Conservation (phyloP, 2,888 invertebrate genomes). For the Agrilus cyanescens region DNA sequence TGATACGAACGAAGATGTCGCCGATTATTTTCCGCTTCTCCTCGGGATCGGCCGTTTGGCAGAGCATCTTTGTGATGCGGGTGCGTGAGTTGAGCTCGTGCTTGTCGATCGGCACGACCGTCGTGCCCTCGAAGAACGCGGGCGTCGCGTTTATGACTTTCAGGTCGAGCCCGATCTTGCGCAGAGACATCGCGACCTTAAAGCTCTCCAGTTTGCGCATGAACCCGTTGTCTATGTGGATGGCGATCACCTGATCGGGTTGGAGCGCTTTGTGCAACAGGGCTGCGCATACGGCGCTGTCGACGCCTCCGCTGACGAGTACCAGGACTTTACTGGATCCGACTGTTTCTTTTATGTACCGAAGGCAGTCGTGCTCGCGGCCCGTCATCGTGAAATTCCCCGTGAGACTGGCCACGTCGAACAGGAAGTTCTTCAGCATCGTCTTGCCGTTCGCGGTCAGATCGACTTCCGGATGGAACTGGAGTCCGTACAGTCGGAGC, state of each 20-base stretch:
- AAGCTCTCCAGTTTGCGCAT: slow-evolving; percentile 94
- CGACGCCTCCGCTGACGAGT: slow-evolving; percentile 94
- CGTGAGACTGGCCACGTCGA: slow-evolving; percentile 76
- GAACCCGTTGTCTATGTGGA: slow-evolving; percentile 98
- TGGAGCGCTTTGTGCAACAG: slow-evolving; percentile 80
- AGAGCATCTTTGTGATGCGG: slow-evolving; percentile 69
- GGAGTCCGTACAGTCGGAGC: slow-evolving; percentile 84
- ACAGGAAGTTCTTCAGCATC: slow-evolving; percentile 92
- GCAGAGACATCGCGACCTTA: slow-evolving; percentile 73
- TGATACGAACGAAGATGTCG: slow-evolving; percentile 92
- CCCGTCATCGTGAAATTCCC: slow-evolving; percentile 81
- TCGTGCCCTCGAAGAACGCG: slow-evolving; percentile 69
- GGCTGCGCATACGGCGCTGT: slow-evolving; percentile 99
- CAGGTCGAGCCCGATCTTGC: slow-evolving; percentile 65
- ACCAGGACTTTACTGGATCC: slow-evolving; percentile 84
- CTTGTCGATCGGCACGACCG: slow-evolving; percentile 53
- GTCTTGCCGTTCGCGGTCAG: slow-evolving; percentile 80
- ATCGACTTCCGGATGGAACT: slow-evolving; percentile 99
- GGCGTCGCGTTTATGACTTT: slow-evolving; percentile 63
- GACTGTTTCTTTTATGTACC: slow-evolving; percentile 81
- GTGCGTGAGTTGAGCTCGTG: slow-evolving; percentile 43
- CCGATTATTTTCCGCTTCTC: slow-evolving; percentile 98
- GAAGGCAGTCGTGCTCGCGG: slow-evolving; percentile 81
- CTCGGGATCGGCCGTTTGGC: slow-evolving; percentile 83
- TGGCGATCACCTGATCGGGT: slow-evolving; percentile 84